Conservation (phyloP, 2,888 invertebrate genomes). For the Heliconius ethilla region DNA sequence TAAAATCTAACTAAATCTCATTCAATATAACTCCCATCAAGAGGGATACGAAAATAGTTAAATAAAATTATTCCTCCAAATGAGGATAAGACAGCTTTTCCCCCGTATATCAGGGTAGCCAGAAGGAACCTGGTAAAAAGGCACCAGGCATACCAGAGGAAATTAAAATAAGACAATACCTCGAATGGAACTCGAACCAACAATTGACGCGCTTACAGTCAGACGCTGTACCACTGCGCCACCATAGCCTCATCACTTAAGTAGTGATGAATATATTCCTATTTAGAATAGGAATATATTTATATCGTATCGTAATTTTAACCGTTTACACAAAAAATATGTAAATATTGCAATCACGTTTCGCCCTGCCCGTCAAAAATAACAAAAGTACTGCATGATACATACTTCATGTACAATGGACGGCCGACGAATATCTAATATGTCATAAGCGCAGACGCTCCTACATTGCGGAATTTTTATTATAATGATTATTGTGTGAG, state of each 20-base stretch:
- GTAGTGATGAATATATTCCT: neutral
- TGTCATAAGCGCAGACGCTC: constrained; percentile 5
- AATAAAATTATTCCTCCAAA: no score
- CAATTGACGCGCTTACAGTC: no score
- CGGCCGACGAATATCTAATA: constrained; percentile 27
- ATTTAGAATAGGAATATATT: neutral
- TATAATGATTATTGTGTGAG: constrained; percentile 10
- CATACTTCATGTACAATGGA: constrained; percentile 21
- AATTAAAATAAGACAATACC: constrained; percentile 9
- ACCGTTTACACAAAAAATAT: neutral
- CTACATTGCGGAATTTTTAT: constrained; percentile 25
- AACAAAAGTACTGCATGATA: constrained; percentile 23
- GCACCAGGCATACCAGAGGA: no score
- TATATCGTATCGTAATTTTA: neutral
- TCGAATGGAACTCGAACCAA: constrained; percentile 13
- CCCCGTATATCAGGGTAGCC: no score
- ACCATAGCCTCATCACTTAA: no score
- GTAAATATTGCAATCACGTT: constrained; percentile 34
- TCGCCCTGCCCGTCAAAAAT: constrained; percentile 36
- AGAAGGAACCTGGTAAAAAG: no score
- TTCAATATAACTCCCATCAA: no score
- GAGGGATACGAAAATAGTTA: no score
- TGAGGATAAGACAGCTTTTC: no score
- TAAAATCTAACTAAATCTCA: no score
- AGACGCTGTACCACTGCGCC: neutral